Evolutionary conservation across 1,140 invertebrate genomes (phyloP).

Genomic region (Ooceraea biroi): DNA sequence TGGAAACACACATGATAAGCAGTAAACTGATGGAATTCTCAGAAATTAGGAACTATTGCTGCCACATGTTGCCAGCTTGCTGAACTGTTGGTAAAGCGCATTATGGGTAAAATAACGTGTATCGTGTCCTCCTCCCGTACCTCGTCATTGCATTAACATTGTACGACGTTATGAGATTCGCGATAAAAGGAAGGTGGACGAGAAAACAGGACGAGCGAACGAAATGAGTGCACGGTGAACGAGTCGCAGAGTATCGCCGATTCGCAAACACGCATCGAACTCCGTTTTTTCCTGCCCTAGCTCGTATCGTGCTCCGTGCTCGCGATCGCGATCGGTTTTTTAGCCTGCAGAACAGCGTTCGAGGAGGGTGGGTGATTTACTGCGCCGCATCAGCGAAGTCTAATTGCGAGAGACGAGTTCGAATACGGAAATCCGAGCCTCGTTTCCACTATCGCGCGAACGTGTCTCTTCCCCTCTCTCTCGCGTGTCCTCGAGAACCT

Average conservation of each 20-base stretch:
- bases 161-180: slow-evolving; percentile 41
- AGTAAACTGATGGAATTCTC: not conserved
- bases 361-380: not conserved
- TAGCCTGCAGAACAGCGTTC: not conserved
- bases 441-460: not conserved
- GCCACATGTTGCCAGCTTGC: slow-evolving; percentile 33
- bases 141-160: slow-evolving; percentile 8
- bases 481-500: not conserved
- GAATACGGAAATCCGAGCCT: not conserved
- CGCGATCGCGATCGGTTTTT: not conserved
- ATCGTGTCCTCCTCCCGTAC: slow-evolving; percentile 61
- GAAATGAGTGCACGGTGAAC: not conserved
- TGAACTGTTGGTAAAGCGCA: slow-evolving; percentile 67
- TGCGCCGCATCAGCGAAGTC: not conserved
- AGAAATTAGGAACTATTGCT: slow-evolving; percentile 50
- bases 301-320: not conserved
- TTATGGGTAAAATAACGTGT: slow-evolving; percentile 77
- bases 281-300: too few species aligned
- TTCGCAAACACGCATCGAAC: not conserved
- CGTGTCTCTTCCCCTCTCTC: not conserved
- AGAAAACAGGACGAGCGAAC: slow-evolving; percentile 18
- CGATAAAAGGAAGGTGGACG: not conserved
- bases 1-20: not conserved
- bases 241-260: not conserved
- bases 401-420: too few species aligned